Percentiles rank a stretch among this genome's conserved stretches.
phyloP scores from a whole-genome alignment of 2,888 invertebrate species.

The Oligia strigilis region DNA sequence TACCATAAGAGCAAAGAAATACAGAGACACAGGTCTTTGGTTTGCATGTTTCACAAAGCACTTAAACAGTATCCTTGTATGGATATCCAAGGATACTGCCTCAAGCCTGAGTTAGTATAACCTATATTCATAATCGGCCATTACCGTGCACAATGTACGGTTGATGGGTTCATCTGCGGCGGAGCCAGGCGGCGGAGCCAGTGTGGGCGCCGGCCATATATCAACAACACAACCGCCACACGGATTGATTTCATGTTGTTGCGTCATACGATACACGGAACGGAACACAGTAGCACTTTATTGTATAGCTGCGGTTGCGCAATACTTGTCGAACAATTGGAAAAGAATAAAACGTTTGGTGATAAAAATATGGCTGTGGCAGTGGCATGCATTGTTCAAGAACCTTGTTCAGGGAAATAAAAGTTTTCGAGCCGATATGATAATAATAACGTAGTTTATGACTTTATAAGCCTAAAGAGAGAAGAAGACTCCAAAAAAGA shows the following conservation, averaged over 20 bases:
- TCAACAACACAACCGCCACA: constrained; percentile 67
- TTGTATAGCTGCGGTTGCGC: constrained; percentile 50
- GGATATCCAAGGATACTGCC: constrained; percentile 25
- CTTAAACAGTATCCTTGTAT: constrained; percentile 21
- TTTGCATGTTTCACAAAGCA: constrained; percentile 7
- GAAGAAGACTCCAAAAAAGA: not conserved
- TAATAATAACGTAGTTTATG: not conserved
- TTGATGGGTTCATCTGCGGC: constrained; percentile 65
- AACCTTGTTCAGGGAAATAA: constrained; percentile 2
- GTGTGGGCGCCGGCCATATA: constrained; percentile 81
- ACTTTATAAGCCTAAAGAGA: not conserved
- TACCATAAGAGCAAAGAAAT: not conserved
- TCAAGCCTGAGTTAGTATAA: constrained; percentile 67
- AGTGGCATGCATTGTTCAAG: constrained; percentile 14
- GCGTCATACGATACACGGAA: constrained; percentile 68
- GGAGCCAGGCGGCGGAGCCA: constrained; percentile 59
- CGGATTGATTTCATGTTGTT: constrained; percentile 70
- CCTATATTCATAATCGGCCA: constrained; percentile 75
- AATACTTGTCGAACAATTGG: constrained; percentile 24
- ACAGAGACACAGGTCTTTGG: not conserved
- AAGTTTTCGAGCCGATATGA: not conserved
- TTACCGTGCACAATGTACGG: constrained; percentile 73
- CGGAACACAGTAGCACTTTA: constrained; percentile 71
- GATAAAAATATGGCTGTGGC: constrained; percentile 23
- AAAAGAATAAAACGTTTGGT: constrained; percentile 41